Percentiles rank a stretch among this genome's conserved stretches.
These are phyloP conservation scores for Sturnus vulgaris DNA, from an alignment of 2,113 vertebrate genomes.

Conservation along the genomic window DNA sequence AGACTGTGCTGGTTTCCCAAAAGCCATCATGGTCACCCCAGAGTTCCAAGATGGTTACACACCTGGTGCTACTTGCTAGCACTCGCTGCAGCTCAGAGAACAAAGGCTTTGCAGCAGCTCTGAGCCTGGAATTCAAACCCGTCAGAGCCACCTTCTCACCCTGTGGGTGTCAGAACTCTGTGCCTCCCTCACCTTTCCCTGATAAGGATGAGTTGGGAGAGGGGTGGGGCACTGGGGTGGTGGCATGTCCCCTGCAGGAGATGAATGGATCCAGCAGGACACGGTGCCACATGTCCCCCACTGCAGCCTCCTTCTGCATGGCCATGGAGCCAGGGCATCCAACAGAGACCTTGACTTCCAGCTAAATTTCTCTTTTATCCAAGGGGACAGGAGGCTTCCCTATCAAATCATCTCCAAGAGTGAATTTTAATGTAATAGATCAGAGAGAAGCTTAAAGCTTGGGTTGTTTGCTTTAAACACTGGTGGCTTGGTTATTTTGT, in stretches of 20 bases:
- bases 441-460: not conserved
- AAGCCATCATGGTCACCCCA: not conserved
- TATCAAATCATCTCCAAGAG: not conserved
- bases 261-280: not conserved
- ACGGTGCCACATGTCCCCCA: not conserved
- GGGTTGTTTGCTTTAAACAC: conserved; percentile 5
- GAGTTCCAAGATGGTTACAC: not conserved
- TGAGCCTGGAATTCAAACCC: not conserved
- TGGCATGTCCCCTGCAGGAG: not conserved
- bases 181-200: not conserved
- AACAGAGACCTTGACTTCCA: not conserved
- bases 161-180: not conserved
- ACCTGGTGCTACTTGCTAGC: not conserved
- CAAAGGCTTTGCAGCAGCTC: not conserved
- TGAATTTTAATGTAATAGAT: conserved; percentile 38
- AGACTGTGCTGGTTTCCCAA: not conserved
- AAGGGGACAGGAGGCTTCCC: not conserved
- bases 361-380: not conserved
- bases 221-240: not conserved
- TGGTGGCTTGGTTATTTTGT: conserved; percentile 26
- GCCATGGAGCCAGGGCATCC: not conserved
- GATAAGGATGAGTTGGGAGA: not conserved
- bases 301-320: not conserved
- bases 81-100: not conserved
- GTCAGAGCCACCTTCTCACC: not conserved